Conservation (phyloP, 1,140 invertebrate genomes). For the Euschistus heros region DNA sequence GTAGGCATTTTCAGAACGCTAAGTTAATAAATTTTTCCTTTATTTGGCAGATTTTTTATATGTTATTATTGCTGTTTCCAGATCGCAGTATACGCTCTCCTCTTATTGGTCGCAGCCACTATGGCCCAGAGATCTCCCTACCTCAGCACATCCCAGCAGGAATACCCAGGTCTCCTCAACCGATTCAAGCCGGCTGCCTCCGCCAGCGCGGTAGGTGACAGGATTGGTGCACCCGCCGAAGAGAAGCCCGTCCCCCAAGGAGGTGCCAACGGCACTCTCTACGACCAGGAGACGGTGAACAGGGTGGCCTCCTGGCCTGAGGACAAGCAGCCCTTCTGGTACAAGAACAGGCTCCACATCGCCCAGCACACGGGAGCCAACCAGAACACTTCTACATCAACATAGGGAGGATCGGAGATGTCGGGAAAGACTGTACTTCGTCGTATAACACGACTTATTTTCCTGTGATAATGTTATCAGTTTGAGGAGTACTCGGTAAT, state of each 20-base stretch:
- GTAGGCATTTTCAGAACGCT: too few species aligned
- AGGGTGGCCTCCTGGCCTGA: constrained; percentile 40
- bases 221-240: background rate
- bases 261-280: background rate
- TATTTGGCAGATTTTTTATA: too few species aligned
- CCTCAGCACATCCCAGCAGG: background rate
- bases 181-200: background rate
- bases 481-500: too few species aligned
- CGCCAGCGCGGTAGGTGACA: background rate
- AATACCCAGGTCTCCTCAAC: background rate
- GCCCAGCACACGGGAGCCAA: background rate
- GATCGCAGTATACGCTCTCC: background rate
- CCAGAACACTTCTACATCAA: too few species aligned
- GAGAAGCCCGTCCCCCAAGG: background rate
- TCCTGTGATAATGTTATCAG: too few species aligned
- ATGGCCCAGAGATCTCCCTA: constrained; percentile 1
- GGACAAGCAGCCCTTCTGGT: constrained; percentile 47
- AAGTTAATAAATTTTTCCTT: too few species aligned
- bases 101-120: background rate
- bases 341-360: constrained; percentile 42
- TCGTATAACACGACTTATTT: too few species aligned
- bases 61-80: background rate
- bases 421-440: too few species aligned
- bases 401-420: too few species aligned
- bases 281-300: constrained; percentile 35